These are phyloP conservation scores for Cynopterus brachyotis DNA, from an alignment of 2,113 vertebrate species.

Conservation along the genomic window DNA sequence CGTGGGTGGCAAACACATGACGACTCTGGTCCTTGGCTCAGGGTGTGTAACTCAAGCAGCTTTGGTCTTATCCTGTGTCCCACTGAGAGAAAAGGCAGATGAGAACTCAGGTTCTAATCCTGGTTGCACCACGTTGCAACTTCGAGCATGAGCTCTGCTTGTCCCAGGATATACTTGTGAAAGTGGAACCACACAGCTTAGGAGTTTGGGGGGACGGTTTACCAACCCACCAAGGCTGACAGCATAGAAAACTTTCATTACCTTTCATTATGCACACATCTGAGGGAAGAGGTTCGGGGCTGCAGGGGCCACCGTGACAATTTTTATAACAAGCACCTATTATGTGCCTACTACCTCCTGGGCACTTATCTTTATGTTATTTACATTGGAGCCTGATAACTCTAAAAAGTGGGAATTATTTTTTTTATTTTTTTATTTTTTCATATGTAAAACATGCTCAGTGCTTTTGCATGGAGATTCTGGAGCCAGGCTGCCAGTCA, in stretches of 20 bases:
- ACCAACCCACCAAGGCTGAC: background rate
- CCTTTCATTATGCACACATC: background rate
- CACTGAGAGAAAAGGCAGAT: constrained; percentile 38
- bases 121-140: background rate
- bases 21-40: background rate
- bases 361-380: background rate
- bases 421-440: background rate
- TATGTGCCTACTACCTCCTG: background rate
- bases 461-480: background rate
- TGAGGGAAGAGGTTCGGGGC: background rate
- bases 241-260: background rate
- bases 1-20: background rate
- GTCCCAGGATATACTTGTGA: background rate
- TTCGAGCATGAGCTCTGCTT: background rate
- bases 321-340: background rate
- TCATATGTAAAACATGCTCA: background rate
- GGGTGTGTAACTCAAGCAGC: constrained; percentile 29
- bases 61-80: background rate
- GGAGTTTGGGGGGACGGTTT: background rate
- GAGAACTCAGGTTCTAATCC: constrained; percentile 56
- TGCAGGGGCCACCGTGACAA: background rate
- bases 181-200: background rate
- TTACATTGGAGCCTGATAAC: background rate
- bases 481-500: background rate
- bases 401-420: background rate